Evolutionary conservation across 2,113 vertebrate genomes (phyloP).

Genomic region (Hirundichthys speculiger): DNA sequence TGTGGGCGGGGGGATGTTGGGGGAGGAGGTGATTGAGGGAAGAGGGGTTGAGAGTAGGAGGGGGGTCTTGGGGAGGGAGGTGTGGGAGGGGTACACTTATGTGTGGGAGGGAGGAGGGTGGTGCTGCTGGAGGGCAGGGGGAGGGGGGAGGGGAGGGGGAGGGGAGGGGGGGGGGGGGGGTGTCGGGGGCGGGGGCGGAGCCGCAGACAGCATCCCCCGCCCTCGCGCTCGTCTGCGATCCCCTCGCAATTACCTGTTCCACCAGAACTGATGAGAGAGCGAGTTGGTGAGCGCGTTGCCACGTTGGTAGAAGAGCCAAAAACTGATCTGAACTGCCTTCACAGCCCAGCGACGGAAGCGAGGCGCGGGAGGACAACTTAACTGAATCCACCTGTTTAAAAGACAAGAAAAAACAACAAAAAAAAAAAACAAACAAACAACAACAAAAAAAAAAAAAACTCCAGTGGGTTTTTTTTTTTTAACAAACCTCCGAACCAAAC

Average conservation of each 20-base stretch:
- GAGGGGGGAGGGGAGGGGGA: too few species aligned
- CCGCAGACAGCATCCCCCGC: slow-evolving; percentile 40
- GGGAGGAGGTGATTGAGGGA: slow-evolving; percentile 17
- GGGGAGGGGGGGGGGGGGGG: not conserved
- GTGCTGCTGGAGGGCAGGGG: not conserved
- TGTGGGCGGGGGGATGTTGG: not conserved
- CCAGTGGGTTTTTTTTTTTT: slow-evolving; percentile 16
- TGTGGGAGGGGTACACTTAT: slow-evolving; percentile 8
- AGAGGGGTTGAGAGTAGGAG: slow-evolving; percentile 7
- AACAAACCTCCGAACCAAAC: slow-evolving; percentile 11
- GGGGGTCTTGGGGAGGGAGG: slow-evolving; percentile 11
- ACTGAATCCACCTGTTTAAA: not conserved
- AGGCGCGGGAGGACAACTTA: slow-evolving; percentile 28
- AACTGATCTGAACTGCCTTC: slow-evolving; percentile 15
- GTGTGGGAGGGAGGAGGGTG: not conserved
- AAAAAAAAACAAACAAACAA: not conserved
- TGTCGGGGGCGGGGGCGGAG: slow-evolving; percentile 47
- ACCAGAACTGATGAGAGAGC: slow-evolving; percentile 53
- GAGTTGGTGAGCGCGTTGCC: slow-evolving; percentile 60
- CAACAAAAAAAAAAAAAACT: not conserved
- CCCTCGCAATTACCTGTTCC: slow-evolving; percentile 71
- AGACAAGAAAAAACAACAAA: not conserved
- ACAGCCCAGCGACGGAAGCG: slow-evolving; percentile 1
- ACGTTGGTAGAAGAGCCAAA: slow-evolving; percentile 38
- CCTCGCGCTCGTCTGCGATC: slow-evolving; percentile 39